Evolutionary conservation across 2,113 vertebrate genomes (phyloP).

Genomic region (Anas platyrhynchos): DNA sequence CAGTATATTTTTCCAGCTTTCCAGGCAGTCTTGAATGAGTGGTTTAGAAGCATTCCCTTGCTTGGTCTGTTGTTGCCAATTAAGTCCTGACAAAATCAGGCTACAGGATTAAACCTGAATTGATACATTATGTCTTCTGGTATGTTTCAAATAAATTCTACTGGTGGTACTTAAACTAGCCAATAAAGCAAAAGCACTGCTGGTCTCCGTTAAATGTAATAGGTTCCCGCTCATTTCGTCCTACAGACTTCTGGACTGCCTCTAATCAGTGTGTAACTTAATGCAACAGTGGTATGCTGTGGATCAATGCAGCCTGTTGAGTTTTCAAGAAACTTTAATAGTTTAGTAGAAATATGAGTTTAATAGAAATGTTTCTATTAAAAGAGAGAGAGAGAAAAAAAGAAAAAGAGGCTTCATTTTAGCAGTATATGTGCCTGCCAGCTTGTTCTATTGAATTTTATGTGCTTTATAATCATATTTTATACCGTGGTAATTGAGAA

Average conservation of each 20-base stretch:
- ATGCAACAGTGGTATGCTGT: neutral
- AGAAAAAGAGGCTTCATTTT: constrained; percentile 20
- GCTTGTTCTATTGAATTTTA: constrained; percentile 37
- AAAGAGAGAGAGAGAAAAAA: neutral
- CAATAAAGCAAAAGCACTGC: neutral
- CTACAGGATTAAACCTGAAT: neutral
- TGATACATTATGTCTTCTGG: neutral
- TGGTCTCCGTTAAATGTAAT: neutral
- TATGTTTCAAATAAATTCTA: neutral
- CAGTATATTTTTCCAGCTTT: neutral
- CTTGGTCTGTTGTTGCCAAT: neutral
- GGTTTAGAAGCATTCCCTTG: neutral
- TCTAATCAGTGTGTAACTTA: neutral
- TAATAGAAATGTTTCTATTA: constrained; percentile 52
- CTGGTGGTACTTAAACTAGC: neutral
- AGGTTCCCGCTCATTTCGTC: neutral
- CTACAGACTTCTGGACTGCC: neutral
- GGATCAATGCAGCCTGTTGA: neutral
- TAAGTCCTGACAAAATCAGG: neutral
- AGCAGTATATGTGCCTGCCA: constrained; percentile 1
- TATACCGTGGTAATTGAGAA: constrained; percentile 43
- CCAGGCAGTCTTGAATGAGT: neutral
- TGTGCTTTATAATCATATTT: constrained; percentile 47
- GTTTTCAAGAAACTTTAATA: constrained; percentile 16
- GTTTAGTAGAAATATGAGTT: constrained; percentile 39